Conservation (phyloP, 2,113 vertebrate species). For the Psammodynastes pulverulentus region DNA sequence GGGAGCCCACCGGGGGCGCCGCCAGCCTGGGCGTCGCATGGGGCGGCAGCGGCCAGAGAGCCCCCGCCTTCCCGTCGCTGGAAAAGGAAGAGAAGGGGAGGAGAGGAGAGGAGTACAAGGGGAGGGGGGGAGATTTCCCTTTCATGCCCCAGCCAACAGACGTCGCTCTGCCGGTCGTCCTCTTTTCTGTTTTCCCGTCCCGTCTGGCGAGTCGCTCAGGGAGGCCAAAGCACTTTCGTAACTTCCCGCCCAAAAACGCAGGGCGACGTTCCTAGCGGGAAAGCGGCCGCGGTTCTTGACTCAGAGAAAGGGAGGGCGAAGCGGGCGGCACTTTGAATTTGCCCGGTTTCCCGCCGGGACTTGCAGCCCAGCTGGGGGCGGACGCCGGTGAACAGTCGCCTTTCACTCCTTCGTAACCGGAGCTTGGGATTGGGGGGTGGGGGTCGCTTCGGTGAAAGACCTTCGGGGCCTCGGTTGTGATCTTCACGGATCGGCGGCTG, state of each 20-base stretch:
- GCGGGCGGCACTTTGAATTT: neutral
- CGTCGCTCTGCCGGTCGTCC: constrained; percentile 7
- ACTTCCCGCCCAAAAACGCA: neutral
- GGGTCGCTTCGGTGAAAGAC: neutral
- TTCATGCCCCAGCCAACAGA: neutral
- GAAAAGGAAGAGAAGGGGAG: neutral
- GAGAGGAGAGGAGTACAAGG: neutral
- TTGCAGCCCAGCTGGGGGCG: neutral
- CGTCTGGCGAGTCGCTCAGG: neutral
- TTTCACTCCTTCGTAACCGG: neutral
- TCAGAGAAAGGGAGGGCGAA: neutral
- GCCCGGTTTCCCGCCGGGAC: neutral
- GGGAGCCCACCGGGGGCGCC: constrained; percentile 65
- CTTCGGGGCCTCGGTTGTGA: neutral
- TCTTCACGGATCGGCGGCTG: neutral
- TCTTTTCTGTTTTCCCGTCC: neutral
- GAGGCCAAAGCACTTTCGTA: neutral
- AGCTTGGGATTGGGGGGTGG: neutral
- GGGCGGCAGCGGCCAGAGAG: constrained; percentile 55
- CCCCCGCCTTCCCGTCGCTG: constrained; percentile 16
- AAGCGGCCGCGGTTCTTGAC: neutral
- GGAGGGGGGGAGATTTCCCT: neutral
- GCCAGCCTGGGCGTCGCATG: constrained; percentile 62
- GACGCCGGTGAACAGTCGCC: neutral
- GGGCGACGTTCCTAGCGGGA: neutral